Evolutionary conservation across 2,113 vertebrate genomes (phyloP), one percentile per base, ranked within the genome.

Genomic region (Eptesicus fuscus): DNA sequence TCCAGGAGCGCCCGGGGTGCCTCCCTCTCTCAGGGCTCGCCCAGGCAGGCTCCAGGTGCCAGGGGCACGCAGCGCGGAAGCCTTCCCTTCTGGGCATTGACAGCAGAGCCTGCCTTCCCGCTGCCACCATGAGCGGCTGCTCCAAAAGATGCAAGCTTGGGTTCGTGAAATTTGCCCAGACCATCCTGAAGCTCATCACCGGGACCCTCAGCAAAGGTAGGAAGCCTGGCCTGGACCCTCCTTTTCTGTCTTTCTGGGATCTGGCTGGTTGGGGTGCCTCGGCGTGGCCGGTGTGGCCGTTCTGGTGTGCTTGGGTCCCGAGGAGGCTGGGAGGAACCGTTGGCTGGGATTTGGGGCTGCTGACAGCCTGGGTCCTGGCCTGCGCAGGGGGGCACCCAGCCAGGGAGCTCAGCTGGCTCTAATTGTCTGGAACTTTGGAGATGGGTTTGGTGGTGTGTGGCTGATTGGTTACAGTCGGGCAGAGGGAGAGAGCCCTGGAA

Each of bases 201-300:
- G 99, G 99, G 91, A 99, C 99, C 14, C 99, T 99, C 92, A 99
- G 89, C 95, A 99, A 99, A 99, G 99, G 99, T 99, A 99, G 88
- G 98, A 85, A 73, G 67, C 5, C 88, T 91, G 47, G 35, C 20
- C 4, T 61, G 16, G 23, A 53, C n/a, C 59, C 14, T 51, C 1
- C 0, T 78, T 77, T 83, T 53, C 9, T 69, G 69, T 42, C 76
- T 16, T 56, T 76, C 28, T 37, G 0, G 53, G 51, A 9, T 11
- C 1, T 28, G 3, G 28, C 5, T 11, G 56, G 79, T 11, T 51
- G 35, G 42, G 4, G 40, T 51, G 61, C 25, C 51, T 69, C 0
- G 0, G 53, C 13, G 10, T 30, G 32, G 42, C 10, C 56, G 67
- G 32, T 4, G 71, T 89, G 79, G 30, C n/a, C 1, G 4, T 63